These are phyloP conservation scores for Spicauda simplicius DNA, from an alignment of 2,888 invertebrate species.

Conservation along the genomic window DNA sequence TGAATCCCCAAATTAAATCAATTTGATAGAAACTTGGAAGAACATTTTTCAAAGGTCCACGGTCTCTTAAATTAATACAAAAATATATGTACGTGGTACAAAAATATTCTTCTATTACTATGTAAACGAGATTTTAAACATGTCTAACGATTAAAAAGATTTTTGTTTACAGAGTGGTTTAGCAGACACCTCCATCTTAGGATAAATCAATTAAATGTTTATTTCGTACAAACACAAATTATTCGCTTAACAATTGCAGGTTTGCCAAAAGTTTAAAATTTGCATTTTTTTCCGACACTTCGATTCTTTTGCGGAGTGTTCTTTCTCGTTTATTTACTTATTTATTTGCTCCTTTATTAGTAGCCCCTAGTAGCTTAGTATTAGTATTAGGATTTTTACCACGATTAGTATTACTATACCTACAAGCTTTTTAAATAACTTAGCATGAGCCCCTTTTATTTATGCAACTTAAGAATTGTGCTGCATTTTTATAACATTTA, in stretches of 20 bases:
- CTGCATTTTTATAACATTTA: slow-evolving; percentile 27
- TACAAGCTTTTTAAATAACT: slow-evolving; percentile 42
- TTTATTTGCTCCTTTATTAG: slow-evolving; percentile 57
- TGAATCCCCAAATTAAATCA: background rate
- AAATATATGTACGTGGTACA: too few species aligned
- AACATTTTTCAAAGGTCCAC: slow-evolving; percentile 8
- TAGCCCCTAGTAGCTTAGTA: slow-evolving; percentile 54
- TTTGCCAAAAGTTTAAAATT: slow-evolving; percentile 84
- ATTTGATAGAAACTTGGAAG: slow-evolving; percentile 5
- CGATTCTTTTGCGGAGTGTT: slow-evolving; percentile 59
- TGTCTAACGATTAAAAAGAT: slow-evolving; percentile 41
- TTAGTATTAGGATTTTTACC: slow-evolving; percentile 35
- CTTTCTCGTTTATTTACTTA: slow-evolving; percentile 43
- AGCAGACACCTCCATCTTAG: slow-evolving; percentile 50
- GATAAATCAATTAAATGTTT: slow-evolving; percentile 44
- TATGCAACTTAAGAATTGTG: slow-evolving; percentile 38
- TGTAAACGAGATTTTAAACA: background rate
- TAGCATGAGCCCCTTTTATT: slow-evolving; percentile 55
- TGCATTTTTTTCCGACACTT: slow-evolving; percentile 81
- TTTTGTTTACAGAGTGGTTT: slow-evolving; percentile 59
- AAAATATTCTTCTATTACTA: too few species aligned
- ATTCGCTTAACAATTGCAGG: slow-evolving; percentile 83
- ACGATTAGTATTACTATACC: slow-evolving; percentile 40
- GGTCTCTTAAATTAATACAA: background rate
- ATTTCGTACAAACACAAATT: slow-evolving; percentile 48